phyloP scores from a whole-genome alignment of 2,888 invertebrate genomes.

The Pseudococcus longispinus region DNA sequence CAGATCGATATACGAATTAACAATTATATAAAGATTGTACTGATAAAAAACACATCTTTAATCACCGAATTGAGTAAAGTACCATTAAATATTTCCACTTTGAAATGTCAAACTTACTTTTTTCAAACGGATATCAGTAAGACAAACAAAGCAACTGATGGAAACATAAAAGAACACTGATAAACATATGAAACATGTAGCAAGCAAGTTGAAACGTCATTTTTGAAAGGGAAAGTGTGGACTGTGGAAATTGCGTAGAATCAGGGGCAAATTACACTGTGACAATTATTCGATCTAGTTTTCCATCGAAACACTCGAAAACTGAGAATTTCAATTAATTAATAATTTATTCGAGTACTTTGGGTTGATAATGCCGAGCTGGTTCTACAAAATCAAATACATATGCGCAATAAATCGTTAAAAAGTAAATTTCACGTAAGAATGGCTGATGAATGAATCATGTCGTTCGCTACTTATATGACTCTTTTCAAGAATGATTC shows the following conservation, averaged over 20 bases:
- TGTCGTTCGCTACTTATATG: neutral
- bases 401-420: neutral
- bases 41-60: neutral
- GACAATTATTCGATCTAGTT: neutral
- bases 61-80: neutral
- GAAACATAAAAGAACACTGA: conserved; percentile 44
- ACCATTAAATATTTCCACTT: neutral
- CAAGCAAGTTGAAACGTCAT: conserved; percentile 46
- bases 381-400: neutral
- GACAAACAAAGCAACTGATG: conserved; percentile 44
- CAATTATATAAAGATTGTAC: neutral
- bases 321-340: neutral
- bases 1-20: neutral
- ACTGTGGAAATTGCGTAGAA: conserved; percentile 35
- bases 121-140: conserved; percentile 28
- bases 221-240: conserved; percentile 36
- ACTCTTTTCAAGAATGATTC: neutral
- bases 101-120: conserved; percentile 31
- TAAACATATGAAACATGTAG: conserved; percentile 40
- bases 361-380: neutral
- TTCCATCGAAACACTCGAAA: neutral
- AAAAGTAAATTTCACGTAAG: neutral
- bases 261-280: neutral
- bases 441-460: neutral
- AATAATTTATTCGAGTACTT: neutral